Evolutionary conservation across 37 sponge, comb jelly and placozoan genomes (phyloP).

Genomic region (Tethya wilhelma): DNA sequence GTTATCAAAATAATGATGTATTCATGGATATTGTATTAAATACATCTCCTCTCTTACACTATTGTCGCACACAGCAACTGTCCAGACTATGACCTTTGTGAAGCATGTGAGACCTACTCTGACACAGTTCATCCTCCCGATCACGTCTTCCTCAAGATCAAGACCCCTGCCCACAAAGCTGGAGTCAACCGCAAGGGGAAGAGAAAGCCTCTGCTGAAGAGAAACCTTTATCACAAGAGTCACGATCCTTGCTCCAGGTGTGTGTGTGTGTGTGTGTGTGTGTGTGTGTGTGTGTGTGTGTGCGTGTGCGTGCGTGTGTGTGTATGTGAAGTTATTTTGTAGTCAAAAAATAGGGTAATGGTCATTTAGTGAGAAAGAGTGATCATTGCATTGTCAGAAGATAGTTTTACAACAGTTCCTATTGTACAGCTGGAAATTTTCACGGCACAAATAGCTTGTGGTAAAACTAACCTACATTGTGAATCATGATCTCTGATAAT

Average conservation of each 20-base stretch:
- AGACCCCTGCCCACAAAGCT: conserved; percentile 37
- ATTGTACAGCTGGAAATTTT: too few relatives aligned
- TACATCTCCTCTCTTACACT: neutral
- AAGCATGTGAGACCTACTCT: conserved; percentile 68
- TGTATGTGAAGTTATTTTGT: too few relatives aligned
- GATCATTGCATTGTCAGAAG: neutral
- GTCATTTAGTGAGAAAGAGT: conserved; percentile 9
- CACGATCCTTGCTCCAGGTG: neutral
- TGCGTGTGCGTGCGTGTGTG: conserved; percentile 4
- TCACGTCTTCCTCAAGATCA: conserved; percentile 85
- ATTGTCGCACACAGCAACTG: conserved; percentile 68
- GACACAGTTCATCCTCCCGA: conserved; percentile 50
- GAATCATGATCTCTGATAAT: too few relatives aligned
- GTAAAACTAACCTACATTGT: too few relatives aligned
- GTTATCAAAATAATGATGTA: neutral
- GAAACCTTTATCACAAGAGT: neutral
- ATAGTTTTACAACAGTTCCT: too few relatives aligned
- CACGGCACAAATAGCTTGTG: too few relatives aligned
- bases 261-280: conserved; percentile 31
- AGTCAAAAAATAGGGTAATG: neutral
- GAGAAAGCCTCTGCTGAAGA: conserved; percentile 42
- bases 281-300: conserved; percentile 30
- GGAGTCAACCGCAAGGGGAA: conserved; percentile 37
- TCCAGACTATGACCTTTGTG: conserved; percentile 87
- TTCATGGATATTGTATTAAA: neutral